Base-by-base conservation (phyloP, 1,140 invertebrate genomes). In the Helicoverpa armigera region DNA sequence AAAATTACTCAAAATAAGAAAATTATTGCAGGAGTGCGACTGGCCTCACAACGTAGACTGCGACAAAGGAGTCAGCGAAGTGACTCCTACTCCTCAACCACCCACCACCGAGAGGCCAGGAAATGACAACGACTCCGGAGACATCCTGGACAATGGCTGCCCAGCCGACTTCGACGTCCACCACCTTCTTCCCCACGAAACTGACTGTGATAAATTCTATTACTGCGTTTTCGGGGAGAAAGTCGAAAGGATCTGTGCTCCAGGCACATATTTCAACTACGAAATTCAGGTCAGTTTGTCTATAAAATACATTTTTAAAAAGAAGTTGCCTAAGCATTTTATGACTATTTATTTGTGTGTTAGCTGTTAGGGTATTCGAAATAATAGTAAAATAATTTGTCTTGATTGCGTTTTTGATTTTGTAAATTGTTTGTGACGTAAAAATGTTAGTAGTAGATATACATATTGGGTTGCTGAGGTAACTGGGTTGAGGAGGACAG, bases 131-230 rank as follows among this genome's bases (percentile, higher is more conserved):
- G 23, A 23, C 23, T 23, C 23, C 23, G 53, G 53, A n/a, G 53
- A n/a, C 11, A 35, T 35, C 23, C 51, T 29, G 70, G 56, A 77
- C 2, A 88, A 90, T 54, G 84, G 86, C 0, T 90, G 90, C 23
- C 90, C 90, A n/a, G 69, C 79, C 12, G 87, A 90, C 70, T 85
- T 82, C 50, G 53, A 43, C 4, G 63, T 86, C 16, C 72, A 88
- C 10, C 70, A 83, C 3, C 83, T 90, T 0, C 43, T 90, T 1
- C 90, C 89, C 2, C 89, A 92, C 18, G 85, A 90, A 61, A 85
- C 75, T 0, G 84, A 90, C 11, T 91, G 90, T 70, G 58, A 74
- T 16, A 88, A 85, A 56, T 92, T 87, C 80, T 91, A 90, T 53
- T 86, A 88, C 23, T 92, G 91, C 54, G 81, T 83, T 4, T 72